phyloP scores from a whole-genome alignment of 2,888 invertebrate species.

The Lypha dubia region DNA sequence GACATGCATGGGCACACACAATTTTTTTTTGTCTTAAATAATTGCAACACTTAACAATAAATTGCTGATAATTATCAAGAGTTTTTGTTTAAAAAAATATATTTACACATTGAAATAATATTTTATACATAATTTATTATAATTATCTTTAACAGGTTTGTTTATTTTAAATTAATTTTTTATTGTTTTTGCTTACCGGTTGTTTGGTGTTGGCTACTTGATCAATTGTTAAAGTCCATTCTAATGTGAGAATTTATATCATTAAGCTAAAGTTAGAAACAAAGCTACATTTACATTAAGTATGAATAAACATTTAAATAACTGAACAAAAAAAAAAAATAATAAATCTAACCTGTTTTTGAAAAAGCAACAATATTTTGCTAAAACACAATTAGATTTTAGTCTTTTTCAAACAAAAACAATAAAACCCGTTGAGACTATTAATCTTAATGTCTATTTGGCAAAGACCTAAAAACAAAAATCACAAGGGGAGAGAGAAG shows the following conservation, averaged over 20 bases:
- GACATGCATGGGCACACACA: not conserved
- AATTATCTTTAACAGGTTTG: conserved; percentile 38
- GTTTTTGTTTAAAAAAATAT: not conserved
- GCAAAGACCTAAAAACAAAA: not conserved
- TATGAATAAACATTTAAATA: conserved; percentile 40
- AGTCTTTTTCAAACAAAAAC: conserved; percentile 16
- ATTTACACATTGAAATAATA: not conserved
- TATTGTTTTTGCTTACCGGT: not conserved
- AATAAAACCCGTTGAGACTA: conserved; percentile 65
- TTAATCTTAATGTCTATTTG: conserved; percentile 64
- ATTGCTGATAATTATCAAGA: conserved; percentile 51
- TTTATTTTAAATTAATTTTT: not conserved
- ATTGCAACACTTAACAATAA: conserved; percentile 55
- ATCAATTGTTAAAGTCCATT: conserved; percentile 24
- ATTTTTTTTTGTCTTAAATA: conserved; percentile 24
- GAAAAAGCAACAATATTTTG: no score
- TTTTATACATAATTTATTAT: conserved; percentile 35
- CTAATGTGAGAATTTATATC: conserved; percentile 65
- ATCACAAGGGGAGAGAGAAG: not conserved
- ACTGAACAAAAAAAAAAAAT: conserved; percentile 16
- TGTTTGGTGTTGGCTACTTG: not conserved
- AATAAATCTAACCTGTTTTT: conserved; percentile 48
- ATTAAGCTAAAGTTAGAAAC: not conserved
- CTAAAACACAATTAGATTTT: not conserved
- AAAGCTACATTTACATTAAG: conserved; percentile 20